Conservation (phyloP, 2,113 vertebrate species). For the Corynorhinus townsendii region DNA sequence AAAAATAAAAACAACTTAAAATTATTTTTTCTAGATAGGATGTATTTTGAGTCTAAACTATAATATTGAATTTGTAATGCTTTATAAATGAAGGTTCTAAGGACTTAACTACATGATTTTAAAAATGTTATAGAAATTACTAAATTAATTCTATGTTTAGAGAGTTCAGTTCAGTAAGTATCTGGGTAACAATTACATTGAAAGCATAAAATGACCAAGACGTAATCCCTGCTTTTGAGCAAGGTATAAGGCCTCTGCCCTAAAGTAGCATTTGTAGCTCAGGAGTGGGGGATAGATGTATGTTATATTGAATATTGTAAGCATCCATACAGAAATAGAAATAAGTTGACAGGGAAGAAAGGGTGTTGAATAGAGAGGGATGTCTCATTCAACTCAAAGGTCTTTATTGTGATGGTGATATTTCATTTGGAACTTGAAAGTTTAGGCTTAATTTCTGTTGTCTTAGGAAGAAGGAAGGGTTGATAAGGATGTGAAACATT, state of each 20-base stretch:
- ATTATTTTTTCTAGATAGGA: neutral
- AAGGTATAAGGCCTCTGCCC: neutral
- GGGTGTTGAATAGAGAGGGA: constrained; percentile 7
- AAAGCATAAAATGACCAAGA: neutral
- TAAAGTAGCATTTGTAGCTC: constrained; percentile 14
- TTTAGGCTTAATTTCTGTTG: neutral
- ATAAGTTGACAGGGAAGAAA: neutral
- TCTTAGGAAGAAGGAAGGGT: neutral
- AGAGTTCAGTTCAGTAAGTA: neutral
- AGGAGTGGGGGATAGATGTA: neutral
- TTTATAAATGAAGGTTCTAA: neutral
- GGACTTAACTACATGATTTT: neutral
- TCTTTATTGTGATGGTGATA: constrained; percentile 6
- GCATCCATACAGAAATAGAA: constrained; percentile 6
- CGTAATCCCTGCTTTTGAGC: neutral
- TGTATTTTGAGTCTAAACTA: neutral
- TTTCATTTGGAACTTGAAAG: constrained; percentile 33
- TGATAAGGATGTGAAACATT: neutral
- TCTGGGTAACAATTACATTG: neutral
- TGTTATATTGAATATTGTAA: constrained; percentile 18
- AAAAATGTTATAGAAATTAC: constrained; percentile 24
- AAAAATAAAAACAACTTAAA: constrained; percentile 36
- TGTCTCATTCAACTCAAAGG: neutral
- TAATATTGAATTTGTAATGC: constrained; percentile 4
- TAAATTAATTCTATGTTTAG: neutral